These are phyloP conservation scores for Leptopilina myrica DNA, from an alignment of 2,888 invertebrate genomes.

Conservation along the genomic window DNA sequence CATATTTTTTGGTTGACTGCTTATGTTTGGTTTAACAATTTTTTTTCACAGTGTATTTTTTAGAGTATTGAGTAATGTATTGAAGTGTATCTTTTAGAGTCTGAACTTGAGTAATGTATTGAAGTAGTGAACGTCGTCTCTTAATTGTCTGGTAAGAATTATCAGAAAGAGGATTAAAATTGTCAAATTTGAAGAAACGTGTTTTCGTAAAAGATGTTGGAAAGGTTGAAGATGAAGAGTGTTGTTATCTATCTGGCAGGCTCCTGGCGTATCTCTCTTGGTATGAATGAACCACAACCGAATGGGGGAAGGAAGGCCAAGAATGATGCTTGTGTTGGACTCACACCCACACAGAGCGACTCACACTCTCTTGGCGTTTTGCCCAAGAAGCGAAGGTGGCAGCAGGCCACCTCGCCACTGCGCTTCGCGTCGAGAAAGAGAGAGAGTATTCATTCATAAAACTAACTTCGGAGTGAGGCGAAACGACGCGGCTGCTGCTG, in stretches of 20 bases:
- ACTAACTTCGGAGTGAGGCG: constrained; percentile 65
- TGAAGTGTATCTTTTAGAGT: too few relatives aligned
- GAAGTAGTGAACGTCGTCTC: too few relatives aligned
- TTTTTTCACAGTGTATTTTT: too few relatives aligned
- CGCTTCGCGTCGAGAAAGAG: constrained; percentile 37
- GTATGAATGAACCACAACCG: constrained; percentile 70
- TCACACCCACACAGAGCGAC: not conserved
- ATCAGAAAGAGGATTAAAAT: too few relatives aligned
- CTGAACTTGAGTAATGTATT: too few relatives aligned
- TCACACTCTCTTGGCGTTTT: constrained; percentile 42
- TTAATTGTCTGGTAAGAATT: too few relatives aligned
- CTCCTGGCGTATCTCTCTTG: constrained; percentile 54
- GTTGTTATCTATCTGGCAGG: constrained; percentile 43
- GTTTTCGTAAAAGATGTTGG: not conserved
- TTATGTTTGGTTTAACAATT: too few relatives aligned
- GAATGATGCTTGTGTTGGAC: constrained; percentile 9
- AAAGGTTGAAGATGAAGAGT: not conserved
- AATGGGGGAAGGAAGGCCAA: constrained; percentile 63
- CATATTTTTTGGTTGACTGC: too few relatives aligned
- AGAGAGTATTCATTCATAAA: constrained; percentile 79
- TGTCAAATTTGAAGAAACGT: too few relatives aligned
- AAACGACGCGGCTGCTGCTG: constrained; percentile 54
- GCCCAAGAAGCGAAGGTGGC: constrained; percentile 42
- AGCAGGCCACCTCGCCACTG: constrained; percentile 43
- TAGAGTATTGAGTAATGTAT: too few relatives aligned